Evolutionary conservation across 2,888 invertebrate species (phyloP).

Genomic region (Drosophila siamana): DNA sequence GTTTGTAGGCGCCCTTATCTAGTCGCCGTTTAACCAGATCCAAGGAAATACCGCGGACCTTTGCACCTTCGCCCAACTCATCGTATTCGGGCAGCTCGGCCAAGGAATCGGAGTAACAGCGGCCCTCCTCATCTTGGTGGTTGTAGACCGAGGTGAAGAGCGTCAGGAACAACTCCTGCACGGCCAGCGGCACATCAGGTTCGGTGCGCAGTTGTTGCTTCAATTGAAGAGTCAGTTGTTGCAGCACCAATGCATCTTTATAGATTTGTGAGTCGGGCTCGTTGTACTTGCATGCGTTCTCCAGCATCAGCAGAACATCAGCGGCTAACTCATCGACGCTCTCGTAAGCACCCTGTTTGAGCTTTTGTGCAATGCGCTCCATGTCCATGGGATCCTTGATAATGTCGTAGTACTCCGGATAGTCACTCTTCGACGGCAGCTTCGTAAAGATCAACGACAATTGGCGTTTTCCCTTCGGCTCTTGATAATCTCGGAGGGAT

Average conservation of each 20-base stretch:
- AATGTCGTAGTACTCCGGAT: constrained; percentile 98
- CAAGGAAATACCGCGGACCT: constrained; percentile 93
- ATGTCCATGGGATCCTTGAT: constrained; percentile 98
- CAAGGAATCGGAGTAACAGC: constrained; percentile 98
- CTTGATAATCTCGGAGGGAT: constrained; percentile 94
- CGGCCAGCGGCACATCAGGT: constrained; percentile 94
- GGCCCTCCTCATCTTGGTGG: constrained; percentile 98
- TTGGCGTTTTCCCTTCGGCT: constrained; percentile 93
- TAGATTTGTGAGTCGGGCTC: constrained; percentile 99
- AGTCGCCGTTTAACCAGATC: constrained; percentile 97
- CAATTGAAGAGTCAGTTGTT: constrained; percentile 95
- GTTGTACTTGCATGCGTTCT: constrained; percentile 98
- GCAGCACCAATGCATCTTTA: constrained; percentile 97
- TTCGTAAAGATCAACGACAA: constrained; percentile 97
- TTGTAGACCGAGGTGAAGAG: constrained; percentile 97
- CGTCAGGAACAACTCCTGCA: constrained; percentile 95
- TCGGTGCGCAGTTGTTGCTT: constrained; percentile 92
- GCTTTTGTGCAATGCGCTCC: constrained; percentile 95
- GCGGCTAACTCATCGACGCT: constrained; percentile 94
- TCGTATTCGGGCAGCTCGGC: constrained; percentile 96
- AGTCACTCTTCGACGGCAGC: constrained; percentile 96
- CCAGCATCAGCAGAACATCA: constrained; percentile 97
- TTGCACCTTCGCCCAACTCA: constrained; percentile 87
- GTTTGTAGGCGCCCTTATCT: constrained; percentile 95
- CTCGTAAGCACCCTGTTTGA: constrained; percentile 91